Percentiles rank a stretch among this genome's conserved stretches.
Evolutionary conservation across 2,797 vertebrate species (phyloP).

Genomic region (Ateles fusciceps): DNA sequence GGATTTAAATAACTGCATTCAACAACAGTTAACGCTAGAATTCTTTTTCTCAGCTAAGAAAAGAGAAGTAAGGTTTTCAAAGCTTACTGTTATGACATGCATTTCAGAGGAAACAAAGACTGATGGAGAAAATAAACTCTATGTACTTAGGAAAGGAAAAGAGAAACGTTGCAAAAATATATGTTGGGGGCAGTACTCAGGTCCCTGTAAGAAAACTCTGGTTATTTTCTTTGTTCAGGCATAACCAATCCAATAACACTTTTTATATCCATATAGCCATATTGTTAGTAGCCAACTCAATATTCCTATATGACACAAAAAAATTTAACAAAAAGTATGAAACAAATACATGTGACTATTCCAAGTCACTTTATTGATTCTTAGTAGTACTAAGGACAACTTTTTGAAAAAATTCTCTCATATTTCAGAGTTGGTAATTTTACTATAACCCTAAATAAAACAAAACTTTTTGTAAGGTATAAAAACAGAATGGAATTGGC

Average conservation of each 20-base stretch:
- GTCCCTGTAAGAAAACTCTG: constrained; percentile 41
- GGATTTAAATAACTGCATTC: background rate
- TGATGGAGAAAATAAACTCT: constrained; percentile 18
- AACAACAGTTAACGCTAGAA: background rate
- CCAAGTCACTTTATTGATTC: background rate
- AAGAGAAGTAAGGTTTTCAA: constrained; percentile 34
- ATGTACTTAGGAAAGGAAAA: background rate
- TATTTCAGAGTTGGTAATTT: background rate
- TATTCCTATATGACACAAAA: background rate
- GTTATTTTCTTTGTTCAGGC: constrained; percentile 1
- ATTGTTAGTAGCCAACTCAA: background rate
- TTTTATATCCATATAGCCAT: background rate
- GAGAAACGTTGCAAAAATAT: constrained; percentile 3
- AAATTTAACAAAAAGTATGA: background rate
- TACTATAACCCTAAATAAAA: background rate
- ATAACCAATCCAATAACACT: background rate
- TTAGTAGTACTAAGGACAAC: background rate
- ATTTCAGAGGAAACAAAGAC: constrained; percentile 50
- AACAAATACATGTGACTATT: background rate
- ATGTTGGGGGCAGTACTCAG: background rate
- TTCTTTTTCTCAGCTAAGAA: constrained; percentile 16
- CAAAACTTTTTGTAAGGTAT: background rate
- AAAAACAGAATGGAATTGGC: constrained; percentile 23
- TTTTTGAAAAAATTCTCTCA: constrained; percentile 23
- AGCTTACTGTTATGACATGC: background rate